Evolutionary conservation across 2,113 vertebrate species (phyloP).

Genomic region (Oxyura jamaicensis): DNA sequence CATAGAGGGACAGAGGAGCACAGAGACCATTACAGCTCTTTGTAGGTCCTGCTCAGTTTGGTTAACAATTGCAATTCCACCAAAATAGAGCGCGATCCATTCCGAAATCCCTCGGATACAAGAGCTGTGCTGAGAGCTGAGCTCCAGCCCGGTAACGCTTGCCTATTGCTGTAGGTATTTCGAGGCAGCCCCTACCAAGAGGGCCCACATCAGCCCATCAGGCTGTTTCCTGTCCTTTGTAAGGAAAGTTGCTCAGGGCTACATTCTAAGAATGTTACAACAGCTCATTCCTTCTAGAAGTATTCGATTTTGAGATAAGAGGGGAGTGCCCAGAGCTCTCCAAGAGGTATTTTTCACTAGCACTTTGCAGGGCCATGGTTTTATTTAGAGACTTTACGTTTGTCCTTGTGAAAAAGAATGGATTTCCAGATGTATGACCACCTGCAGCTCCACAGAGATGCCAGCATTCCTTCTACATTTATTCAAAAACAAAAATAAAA

Average conservation of each 20-base stretch:
- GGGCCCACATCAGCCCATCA: neutral
- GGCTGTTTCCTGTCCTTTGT: neutral
- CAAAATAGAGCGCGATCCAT: neutral
- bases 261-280: neutral
- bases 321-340: neutral
- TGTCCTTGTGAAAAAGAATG: neutral
- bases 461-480: neutral
- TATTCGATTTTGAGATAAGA: constrained; percentile 27
- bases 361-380: neutral
- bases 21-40: fast-evolving
- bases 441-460: neutral
- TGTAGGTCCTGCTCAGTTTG: fast-evolving
- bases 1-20: neutral
- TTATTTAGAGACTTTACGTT: neutral
- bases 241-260: neutral
- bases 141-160: neutral
- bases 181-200: neutral
- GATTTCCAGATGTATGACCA: neutral
- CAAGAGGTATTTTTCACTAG: neutral
- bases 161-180: neutral
- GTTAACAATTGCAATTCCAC: fast-evolving
- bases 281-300: neutral
- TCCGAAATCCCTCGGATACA: neutral
- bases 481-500: neutral
- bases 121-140: neutral